Evolutionary conservation across 2,797 vertebrate species (phyloP).

Genomic region (Mormyrops attenuatus): DNA sequence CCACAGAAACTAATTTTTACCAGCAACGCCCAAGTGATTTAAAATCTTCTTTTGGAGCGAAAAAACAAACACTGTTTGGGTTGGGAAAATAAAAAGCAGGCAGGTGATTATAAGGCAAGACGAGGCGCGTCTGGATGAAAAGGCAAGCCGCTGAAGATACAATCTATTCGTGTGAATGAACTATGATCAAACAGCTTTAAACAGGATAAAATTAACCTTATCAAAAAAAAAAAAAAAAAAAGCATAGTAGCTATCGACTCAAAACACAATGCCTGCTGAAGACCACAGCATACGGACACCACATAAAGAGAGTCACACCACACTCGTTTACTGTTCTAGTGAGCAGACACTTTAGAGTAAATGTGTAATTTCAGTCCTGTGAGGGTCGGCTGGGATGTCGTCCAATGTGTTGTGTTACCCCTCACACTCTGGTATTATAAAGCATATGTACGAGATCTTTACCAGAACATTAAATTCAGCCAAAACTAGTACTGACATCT

Average conservation of each 20-base stretch:
- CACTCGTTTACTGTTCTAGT: background rate
- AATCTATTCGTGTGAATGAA: too few species aligned
- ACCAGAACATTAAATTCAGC: background rate
- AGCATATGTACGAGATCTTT: background rate
- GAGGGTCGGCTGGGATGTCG: background rate
- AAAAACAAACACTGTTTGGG: background rate
- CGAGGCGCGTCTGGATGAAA: background rate
- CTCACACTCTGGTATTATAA: background rate
- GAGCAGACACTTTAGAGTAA: background rate
- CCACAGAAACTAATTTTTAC: background rate
- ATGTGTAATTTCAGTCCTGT: background rate
- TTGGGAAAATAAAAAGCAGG: background rate
- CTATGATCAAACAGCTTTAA: background rate
- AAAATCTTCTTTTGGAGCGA: background rate
- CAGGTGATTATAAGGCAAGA: background rate
- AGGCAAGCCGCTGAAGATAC: background rate
- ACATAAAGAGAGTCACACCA: background rate
- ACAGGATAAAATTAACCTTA: background rate
- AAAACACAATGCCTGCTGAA: background rate
- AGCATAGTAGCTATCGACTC: background rate
- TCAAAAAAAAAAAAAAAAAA: background rate
- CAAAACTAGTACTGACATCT: background rate
- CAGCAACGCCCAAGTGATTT: constrained; percentile 4
- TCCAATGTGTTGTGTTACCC: background rate
- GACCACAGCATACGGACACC: background rate